phyloP scores from a whole-genome alignment of 2,888 invertebrate species.

The Trissoscelio sp. region DNA sequence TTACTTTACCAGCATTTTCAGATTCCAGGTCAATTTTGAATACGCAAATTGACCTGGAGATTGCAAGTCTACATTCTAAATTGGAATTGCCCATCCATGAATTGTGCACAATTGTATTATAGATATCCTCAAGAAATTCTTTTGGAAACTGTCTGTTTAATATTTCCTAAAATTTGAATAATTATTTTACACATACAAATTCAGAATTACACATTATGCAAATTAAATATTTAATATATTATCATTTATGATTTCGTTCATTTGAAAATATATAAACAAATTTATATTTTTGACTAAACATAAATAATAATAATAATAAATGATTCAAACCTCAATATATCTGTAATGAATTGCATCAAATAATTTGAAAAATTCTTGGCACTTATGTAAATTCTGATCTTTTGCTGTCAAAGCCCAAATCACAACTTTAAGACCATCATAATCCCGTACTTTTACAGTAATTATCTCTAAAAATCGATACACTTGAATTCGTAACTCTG shows the following conservation, averaged over 20 bases:
- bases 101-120: slow-evolving; percentile 56
- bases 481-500: slow-evolving; percentile 74
- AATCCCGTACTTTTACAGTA: neutral
- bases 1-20: slow-evolving; percentile 64
- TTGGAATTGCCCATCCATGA: slow-evolving; percentile 76
- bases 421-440: slow-evolving; percentile 51
- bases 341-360: no score
- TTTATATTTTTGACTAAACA: no score
- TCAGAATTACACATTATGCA: no score
- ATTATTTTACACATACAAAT: neutral
- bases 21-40: slow-evolving; percentile 61
- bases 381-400: slow-evolving; percentile 70
- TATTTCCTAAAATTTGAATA: neutral
- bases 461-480: slow-evolving; percentile 75
- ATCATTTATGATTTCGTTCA: no score
- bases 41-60: slow-evolving; percentile 42
- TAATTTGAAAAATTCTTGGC: no score
- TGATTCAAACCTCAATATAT: no score
- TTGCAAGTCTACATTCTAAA: slow-evolving; percentile 74
- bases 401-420: slow-evolving; percentile 76
- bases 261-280: no score
- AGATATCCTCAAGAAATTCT: slow-evolving; percentile 11
- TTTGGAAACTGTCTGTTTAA: neutral
- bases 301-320: no score
- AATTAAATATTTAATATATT: no score